A percentile compares a stretch with the other conserved stretches of the same genome.
phyloP scores from a whole-genome alignment of 2,797 vertebrate species.

The Phrynocephalus forsythii region DNA sequence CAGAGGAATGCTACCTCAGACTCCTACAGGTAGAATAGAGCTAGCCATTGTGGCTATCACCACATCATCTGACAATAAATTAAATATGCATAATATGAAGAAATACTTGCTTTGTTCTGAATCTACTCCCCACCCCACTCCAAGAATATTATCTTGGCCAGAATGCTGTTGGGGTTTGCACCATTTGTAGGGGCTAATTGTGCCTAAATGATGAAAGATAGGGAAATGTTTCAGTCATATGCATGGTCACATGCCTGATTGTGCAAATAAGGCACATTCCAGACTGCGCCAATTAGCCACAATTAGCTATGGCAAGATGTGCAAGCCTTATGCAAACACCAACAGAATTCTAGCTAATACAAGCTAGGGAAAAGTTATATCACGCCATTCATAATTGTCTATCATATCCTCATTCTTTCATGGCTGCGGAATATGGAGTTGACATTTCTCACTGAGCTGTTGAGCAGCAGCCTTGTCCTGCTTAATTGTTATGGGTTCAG shows the following conservation, averaged over 20 bases:
- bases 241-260: too few relatives aligned
- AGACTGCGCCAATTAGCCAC: too few relatives aligned
- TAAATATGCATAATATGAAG: neutral
- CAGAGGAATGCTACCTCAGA: neutral
- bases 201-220: too few relatives aligned
- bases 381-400: too few relatives aligned
- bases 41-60: neutral
- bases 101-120: neutral
- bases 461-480: neutral
- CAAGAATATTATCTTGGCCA: neutral
- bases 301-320: too few relatives aligned
- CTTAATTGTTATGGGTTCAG: neutral
- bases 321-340: too few relatives aligned
- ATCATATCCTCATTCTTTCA: neutral
- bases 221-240: too few relatives aligned
- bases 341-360: too few relatives aligned
- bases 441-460: neutral
- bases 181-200: too few relatives aligned
- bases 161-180: too few relatives aligned
- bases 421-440: neutral
- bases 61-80: neutral
- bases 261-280: too few relatives aligned
- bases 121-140: neutral
- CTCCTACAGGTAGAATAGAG: neutral
- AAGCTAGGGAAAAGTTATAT: too few relatives aligned